phyloP scores from a whole-genome alignment of 2,113 vertebrate species.

The Grallaria varia region DNA sequence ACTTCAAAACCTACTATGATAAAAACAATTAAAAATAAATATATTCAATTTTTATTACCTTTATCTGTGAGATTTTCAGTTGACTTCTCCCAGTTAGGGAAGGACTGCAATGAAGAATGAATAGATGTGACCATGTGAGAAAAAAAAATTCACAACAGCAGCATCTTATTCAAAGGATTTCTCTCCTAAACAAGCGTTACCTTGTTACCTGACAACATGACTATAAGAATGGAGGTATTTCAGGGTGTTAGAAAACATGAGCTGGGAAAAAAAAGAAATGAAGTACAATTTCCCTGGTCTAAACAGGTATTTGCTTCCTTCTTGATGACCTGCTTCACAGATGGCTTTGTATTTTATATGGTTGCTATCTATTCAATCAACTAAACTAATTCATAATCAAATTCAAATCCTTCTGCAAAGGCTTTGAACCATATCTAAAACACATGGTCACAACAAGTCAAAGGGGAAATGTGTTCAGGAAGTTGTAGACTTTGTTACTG shows the following conservation, averaged over 20 bases:
- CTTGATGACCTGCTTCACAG: background rate
- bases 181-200: background rate
- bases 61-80: conserved; percentile 1
- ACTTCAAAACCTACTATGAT: background rate
- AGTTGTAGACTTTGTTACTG: background rate
- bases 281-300: background rate
- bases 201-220: background rate
- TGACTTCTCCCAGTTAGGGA: conserved; percentile 68
- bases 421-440: background rate
- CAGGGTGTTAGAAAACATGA: background rate
- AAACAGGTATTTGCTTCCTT: background rate
- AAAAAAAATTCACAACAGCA: background rate
- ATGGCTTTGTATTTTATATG: background rate
- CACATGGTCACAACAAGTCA: background rate
- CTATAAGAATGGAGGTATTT: background rate
- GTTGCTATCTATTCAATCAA: background rate
- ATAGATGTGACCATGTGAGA: background rate
- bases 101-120: conserved; percentile 74
- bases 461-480: background rate
- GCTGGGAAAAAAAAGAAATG: background rate
- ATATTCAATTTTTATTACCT: conserved; percentile 58
- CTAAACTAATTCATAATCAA: background rate
- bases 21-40: background rate
- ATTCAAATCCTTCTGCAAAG: background rate
- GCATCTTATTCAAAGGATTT: background rate